Evolutionary conservation across 2,888 invertebrate genomes (phyloP), one percentile per base, ranked within the genome.

Genomic region (Phyto melanocephala): DNA sequence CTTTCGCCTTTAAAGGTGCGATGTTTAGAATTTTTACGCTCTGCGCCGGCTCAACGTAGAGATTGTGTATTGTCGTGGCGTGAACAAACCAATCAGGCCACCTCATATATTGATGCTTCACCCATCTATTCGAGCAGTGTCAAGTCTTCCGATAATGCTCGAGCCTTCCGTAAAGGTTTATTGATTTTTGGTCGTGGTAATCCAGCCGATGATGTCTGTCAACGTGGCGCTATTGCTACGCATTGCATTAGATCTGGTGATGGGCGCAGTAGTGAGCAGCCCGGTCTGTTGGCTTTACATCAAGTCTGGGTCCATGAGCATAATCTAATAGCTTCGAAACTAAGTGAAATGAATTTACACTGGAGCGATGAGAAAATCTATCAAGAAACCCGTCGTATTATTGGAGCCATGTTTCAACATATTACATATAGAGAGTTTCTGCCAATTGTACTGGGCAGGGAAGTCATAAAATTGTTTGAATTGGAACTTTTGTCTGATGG

Each of bases 341-440:
- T 98, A 47, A 93, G 94, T 5, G 93, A 93, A 58, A 87, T 96
- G 47, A 98, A 98, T 92, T 94, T 94, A 0, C 95, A 96, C 87
- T 98, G 98, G 98, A 95, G 94, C 87, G 97, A 98, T 88, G 97
- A 97, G 88, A 95, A 95, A 88, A 92, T 96, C 11, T 97, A 95
- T 89, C 96, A 97, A 87, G 97, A 97, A 90, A 94, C 96, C 0
- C 92, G 97, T 22, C 94, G 95, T 85, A 96, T 98, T 63, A 93
- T 97, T 3, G 95, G 94, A 0, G 97, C 97, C 13, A 92, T 95
- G 89, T 92, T 96, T 62, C 97, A 97, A 89, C 96, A 96, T 86
- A 95, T 97, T 75, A 96, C 96, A 0, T 97, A 95, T 87, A 93
- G 94, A 2, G 97, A 97, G 89, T 97, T 96, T 89, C 90, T 97